Conservation (phyloP, 2,797 vertebrate species). For the Salarias fasciatus region DNA sequence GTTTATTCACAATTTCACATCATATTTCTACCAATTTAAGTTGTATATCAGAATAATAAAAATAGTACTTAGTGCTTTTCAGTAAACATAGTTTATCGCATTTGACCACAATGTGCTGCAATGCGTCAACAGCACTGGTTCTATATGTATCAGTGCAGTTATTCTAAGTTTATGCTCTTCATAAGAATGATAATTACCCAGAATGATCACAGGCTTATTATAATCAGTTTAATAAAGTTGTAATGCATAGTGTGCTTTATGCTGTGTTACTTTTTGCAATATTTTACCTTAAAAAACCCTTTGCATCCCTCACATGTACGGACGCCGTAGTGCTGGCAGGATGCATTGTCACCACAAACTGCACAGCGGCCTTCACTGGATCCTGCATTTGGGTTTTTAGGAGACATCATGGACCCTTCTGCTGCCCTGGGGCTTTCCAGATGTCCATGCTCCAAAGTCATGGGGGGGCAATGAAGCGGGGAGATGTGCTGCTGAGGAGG, state of each 20-base stretch:
- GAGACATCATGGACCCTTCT: slow-evolving; percentile 79
- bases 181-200: neutral
- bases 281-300: slow-evolving; percentile 90
- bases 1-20: no score
- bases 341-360: slow-evolving; percentile 95
- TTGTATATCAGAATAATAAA: no score
- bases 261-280: neutral
- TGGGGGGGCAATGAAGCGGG: slow-evolving; percentile 76
- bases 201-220: neutral
- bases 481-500: slow-evolving; percentile 73
- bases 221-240: neutral
- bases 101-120: neutral
- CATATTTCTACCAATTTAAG: no score
- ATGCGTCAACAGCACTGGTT: no score
- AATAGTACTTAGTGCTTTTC: no score
- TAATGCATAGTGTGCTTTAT: slow-evolving; percentile 3
- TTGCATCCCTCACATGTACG: slow-evolving; percentile 96
- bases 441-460: slow-evolving; percentile 80
- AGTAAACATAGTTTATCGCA: neutral
- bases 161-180: no score
- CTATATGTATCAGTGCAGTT: no score
- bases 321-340: slow-evolving; percentile 97
- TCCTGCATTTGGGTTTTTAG: slow-evolving; percentile 81
- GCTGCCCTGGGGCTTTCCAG: slow-evolving; percentile 79
- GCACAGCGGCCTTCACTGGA: slow-evolving; percentile 91